Evolutionary conservation across 2,113 vertebrate genomes (phyloP).

Genomic region (Phasianus colchicus): DNA sequence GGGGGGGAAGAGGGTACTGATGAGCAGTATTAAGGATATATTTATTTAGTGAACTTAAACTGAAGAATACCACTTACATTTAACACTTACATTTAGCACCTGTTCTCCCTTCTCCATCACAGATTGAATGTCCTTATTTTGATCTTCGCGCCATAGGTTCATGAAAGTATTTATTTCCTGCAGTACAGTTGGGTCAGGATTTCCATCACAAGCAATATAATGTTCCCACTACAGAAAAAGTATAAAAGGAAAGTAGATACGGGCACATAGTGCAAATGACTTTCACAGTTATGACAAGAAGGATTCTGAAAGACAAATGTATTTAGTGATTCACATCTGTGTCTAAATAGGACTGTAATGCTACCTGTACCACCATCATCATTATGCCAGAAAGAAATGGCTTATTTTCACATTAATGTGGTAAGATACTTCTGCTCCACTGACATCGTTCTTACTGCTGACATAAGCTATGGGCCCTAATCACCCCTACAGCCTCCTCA

Average conservation of each 20-base stretch:
- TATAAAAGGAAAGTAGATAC: background rate
- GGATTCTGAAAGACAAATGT: background rate
- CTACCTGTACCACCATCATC: background rate
- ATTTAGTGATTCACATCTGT: background rate
- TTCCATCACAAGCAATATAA: constrained; percentile 86
- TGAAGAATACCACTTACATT: background rate
- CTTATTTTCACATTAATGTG: background rate
- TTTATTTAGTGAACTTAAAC: background rate
- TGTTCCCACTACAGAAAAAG: constrained; percentile 85
- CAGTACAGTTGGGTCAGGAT: constrained; percentile 85
- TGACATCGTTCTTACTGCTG: background rate
- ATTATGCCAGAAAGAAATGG: background rate
- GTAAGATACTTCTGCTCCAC: background rate
- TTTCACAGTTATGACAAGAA: background rate
- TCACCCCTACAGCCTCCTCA: background rate
- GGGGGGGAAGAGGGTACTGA: background rate
- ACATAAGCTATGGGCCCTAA: background rate
- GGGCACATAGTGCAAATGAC: background rate
- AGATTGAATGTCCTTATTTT: constrained; percentile 70
- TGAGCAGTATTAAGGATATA: background rate
- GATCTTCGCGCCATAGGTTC: constrained; percentile 86
- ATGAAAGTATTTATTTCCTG: constrained; percentile 91
- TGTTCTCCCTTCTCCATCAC: constrained; percentile 81
- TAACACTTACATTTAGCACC: constrained; percentile 81
- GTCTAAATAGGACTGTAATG: background rate